These are phyloP conservation scores for Scartelaos histophorus DNA, from an alignment of 2,113 vertebrate species.

Conservation along the genomic window DNA sequence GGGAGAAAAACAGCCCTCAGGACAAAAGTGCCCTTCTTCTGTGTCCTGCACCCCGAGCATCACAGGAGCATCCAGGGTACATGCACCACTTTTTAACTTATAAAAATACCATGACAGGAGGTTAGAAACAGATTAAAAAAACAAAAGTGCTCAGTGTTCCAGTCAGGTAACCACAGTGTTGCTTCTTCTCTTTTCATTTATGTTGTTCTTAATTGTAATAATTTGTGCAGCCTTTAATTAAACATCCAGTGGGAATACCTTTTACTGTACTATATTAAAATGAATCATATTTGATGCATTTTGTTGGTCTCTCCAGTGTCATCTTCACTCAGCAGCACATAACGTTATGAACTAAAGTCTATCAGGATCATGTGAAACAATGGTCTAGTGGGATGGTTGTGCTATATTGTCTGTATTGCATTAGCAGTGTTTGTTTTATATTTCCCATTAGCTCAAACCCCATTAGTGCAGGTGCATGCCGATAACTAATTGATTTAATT, in stretches of 20 bases:
- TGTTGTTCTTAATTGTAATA: background rate
- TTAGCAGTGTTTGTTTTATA: constrained; percentile 12
- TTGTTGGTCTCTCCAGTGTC: background rate
- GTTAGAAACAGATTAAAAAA: too few species aligned
- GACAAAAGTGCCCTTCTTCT: too few species aligned
- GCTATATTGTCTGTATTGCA: constrained; percentile 8
- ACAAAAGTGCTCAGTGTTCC: too few species aligned
- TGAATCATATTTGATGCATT: background rate
- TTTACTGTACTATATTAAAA: background rate
- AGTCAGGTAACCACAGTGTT: background rate
- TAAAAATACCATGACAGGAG: too few species aligned
- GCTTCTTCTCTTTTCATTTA: background rate
- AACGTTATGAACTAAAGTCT: background rate
- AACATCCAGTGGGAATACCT: background rate
- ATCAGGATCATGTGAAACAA: constrained; percentile 3
- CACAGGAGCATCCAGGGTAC: too few species aligned
- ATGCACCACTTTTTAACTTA: too few species aligned
- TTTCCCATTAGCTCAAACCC: constrained; percentile 25
- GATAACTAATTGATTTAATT: constrained; percentile 36
- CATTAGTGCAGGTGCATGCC: constrained; percentile 40
- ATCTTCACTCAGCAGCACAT: background rate
- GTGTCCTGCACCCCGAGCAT: too few species aligned
- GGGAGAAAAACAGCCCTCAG: too few species aligned
- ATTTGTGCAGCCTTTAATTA: background rate
- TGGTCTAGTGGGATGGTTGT: background rate